phyloP scores from a whole-genome alignment of 30 jellyfish, hydroid and myxozoan species.

The Aurelia aurita complex sp. Pacific region DNA sequence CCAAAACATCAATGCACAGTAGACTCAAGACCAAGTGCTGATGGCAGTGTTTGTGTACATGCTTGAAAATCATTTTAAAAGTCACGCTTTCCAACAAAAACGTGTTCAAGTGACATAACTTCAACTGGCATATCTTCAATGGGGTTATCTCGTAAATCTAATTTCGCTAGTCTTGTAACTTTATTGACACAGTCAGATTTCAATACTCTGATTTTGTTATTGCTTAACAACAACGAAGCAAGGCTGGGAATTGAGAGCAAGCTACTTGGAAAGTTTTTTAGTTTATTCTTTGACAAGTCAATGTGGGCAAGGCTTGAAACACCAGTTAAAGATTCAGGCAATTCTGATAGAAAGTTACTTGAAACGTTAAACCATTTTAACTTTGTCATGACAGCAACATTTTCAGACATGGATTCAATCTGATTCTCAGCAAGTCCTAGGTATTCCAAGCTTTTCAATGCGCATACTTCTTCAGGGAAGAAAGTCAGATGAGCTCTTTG shows the following conservation, averaged over 20 bases:
- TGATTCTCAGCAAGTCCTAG: constrained; percentile 76
- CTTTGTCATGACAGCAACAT: constrained; percentile 22
- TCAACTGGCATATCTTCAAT: constrained; percentile 91
- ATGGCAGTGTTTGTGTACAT: not conserved
- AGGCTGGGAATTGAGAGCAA: constrained; percentile 21
- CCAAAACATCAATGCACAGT: too few relatives aligned
- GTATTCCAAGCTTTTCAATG: constrained; percentile 65
- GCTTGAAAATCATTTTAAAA: not conserved
- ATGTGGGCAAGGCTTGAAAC: constrained; percentile 34
- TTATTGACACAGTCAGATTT: constrained; percentile 19
- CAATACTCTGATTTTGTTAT: constrained; percentile 48
- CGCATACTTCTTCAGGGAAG: constrained; percentile 78
- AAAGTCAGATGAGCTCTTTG: constrained; percentile 62
- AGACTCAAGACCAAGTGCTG: not conserved
- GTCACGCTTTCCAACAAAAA: constrained; percentile 35
- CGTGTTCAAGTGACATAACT: constrained; percentile 71
- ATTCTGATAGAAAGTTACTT: constrained; percentile 36
- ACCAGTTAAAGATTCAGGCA: constrained; percentile 50
- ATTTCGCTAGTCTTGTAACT: constrained; percentile 51
- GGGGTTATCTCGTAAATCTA: constrained; percentile 78
- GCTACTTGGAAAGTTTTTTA: constrained; percentile 40
- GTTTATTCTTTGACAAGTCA: constrained; percentile 60
- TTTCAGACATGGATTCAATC: constrained; percentile 72
- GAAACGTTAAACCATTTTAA: constrained; percentile 83
- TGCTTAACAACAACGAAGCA: constrained; percentile 44